A percentile compares a stretch with the other conserved stretches of the same genome.
phyloP scores from a whole-genome alignment of 92 coral and sea anemone genomes.

The Epizoanthus rinbou region DNA sequence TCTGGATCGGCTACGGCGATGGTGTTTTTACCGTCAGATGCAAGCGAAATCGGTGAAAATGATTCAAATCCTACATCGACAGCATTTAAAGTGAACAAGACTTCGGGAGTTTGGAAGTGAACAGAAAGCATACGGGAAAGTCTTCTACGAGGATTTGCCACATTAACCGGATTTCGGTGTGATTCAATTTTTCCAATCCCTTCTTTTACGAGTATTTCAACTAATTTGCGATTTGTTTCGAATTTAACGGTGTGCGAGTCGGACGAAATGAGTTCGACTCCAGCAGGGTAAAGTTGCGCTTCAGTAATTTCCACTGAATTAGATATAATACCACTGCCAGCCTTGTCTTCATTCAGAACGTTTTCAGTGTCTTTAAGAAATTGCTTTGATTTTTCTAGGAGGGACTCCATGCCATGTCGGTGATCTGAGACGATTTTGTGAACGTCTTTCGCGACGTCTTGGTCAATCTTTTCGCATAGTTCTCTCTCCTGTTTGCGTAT shows the following conservation, averaged over 20 bases:
- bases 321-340: slow-evolving; percentile 35
- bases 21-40: slow-evolving; percentile 70
- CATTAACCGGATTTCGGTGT: neutral
- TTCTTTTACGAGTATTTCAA: slow-evolving; percentile 55
- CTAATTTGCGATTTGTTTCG: slow-evolving; percentile 65
- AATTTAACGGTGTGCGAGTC: slow-evolving; percentile 66
- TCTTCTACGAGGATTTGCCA: slow-evolving; percentile 32
- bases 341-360: slow-evolving; percentile 2
- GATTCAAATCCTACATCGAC: slow-evolving; percentile 71
- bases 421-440: slow-evolving; percentile 24
- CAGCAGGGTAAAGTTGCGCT: slow-evolving; percentile 54
- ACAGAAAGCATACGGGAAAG: slow-evolving; percentile 43
- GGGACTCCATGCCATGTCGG: slow-evolving; percentile 28
- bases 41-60: slow-evolving; percentile 80
- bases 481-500: slow-evolving; percentile 60
- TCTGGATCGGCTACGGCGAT: slow-evolving; percentile 89
- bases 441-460: slow-evolving; percentile 61
- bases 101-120: slow-evolving; percentile 60
- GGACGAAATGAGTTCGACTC: slow-evolving; percentile 54
- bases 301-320: slow-evolving; percentile 53
- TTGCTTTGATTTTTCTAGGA: slow-evolving; percentile 53
- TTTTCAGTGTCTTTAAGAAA: slow-evolving; percentile 7
- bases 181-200: slow-evolving; percentile 64
- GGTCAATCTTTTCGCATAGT: slow-evolving; percentile 58
- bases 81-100: slow-evolving; percentile 55